Conservation (phyloP, 2,888 invertebrate species). For the Parnassius apollo region DNA sequence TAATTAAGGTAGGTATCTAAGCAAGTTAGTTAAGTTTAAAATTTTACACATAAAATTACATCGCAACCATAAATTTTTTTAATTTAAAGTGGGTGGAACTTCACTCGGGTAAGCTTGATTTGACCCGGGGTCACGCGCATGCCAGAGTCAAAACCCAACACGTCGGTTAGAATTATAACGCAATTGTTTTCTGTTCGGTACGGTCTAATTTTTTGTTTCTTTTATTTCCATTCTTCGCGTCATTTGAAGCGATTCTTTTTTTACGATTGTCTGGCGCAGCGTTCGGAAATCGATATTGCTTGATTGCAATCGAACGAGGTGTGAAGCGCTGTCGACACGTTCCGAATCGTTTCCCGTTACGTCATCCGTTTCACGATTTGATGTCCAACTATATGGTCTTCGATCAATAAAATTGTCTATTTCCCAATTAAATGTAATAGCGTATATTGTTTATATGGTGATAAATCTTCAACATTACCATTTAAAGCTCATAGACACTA, state of each 20-base stretch:
- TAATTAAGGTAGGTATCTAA: no score
- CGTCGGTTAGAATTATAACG: slow-evolving; percentile 65
- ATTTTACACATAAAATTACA: no score
- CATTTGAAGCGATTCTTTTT: slow-evolving; percentile 50
- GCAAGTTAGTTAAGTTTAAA: no score
- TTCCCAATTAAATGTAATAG: slow-evolving; percentile 31
- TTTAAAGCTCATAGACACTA: slow-evolving; percentile 23
- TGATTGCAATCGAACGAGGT: slow-evolving; percentile 43
- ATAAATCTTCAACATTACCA: slow-evolving; percentile 23
- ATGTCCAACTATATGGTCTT: slow-evolving; percentile 14
- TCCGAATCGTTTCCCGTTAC: slow-evolving; percentile 42
- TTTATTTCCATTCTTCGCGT: slow-evolving; percentile 8
- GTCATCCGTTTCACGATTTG: slow-evolving; percentile 34
- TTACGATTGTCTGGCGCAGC: slow-evolving; percentile 29
- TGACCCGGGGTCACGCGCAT: slow-evolving; percentile 42
- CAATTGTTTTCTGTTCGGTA: slow-evolving; percentile 68
- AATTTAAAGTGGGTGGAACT: slow-evolving; percentile 26
- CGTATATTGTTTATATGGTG: slow-evolving; percentile 22
- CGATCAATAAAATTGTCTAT: slow-evolving; percentile 28
- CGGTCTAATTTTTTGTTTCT: slow-evolving; percentile 38
- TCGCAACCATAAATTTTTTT: background rate
- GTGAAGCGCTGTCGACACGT: slow-evolving; percentile 63
- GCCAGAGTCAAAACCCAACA: slow-evolving; percentile 38
- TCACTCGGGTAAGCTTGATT: slow-evolving; percentile 38
- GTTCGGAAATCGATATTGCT: slow-evolving; percentile 28